phyloP scores from a whole-genome alignment of 1,140 invertebrate genomes.

The Drosophila kikkawai region DNA sequence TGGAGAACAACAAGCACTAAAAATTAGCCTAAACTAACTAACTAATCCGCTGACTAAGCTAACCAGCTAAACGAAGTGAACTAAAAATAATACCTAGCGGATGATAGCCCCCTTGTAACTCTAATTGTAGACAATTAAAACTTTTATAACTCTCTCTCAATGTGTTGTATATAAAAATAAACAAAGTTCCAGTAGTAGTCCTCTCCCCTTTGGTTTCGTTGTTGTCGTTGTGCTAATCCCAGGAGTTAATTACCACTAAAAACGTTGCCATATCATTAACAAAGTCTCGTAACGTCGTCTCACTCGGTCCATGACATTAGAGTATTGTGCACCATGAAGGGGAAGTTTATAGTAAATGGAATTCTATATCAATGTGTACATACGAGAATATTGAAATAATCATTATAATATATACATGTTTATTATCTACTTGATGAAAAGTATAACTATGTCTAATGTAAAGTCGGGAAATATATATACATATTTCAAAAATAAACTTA shows the following conservation, averaged over 20 bases:
- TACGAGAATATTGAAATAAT: conserved; percentile 46
- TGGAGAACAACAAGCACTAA: conserved; percentile 76
- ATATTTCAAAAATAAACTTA: conserved; percentile 53
- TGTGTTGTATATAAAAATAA: conserved; percentile 71
- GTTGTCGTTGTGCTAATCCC: conserved; percentile 42
- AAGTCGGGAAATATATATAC: conserved; percentile 27
- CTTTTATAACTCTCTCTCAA: conserved; percentile 63
- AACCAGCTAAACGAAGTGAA: conserved; percentile 16
- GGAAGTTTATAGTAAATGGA: conserved; percentile 5
- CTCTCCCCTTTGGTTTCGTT: conserved; percentile 18
- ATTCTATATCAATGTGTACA: conserved; percentile 42
- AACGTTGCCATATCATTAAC: conserved; percentile 53
- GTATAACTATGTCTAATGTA: conserved; percentile 34
- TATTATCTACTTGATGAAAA: conserved; percentile 34
- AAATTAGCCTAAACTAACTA: conserved; percentile 59
- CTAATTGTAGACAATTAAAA: conserved; percentile 57
- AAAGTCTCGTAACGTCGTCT: conserved; percentile 34
- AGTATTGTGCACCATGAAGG: conserved; percentile 10
- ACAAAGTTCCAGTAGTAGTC: conserved; percentile 36
- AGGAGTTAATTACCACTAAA: conserved; percentile 28
- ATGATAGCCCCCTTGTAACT: conserved; percentile 21
- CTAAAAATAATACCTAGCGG: conserved; percentile 19
- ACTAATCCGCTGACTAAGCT: conserved; percentile 10
- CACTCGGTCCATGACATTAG: conserved; percentile 33
- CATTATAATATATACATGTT: conserved; percentile 19